Base-by-base conservation (phyloP, 2,888 invertebrate genomes). In the Lottia scabra region DNA sequence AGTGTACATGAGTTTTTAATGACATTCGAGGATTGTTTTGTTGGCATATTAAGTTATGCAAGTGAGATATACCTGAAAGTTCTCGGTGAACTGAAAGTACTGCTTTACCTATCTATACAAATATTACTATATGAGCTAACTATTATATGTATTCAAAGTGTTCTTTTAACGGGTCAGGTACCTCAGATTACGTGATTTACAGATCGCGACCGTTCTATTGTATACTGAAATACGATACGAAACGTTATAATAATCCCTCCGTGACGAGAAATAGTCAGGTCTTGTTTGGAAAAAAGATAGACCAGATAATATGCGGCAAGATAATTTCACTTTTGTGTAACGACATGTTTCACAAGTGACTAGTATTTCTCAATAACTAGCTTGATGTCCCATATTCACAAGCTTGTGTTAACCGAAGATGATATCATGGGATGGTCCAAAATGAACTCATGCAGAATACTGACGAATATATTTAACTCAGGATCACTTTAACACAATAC, bases 181-280 rank as follows among this genome's bases (percentile, higher is more conserved):
- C 56, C 56, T 56, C 56, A 56, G 56, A 56, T 56, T 56, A 56
- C 56, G 56, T 23, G 19, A 56, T 56, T 56, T 56, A 56, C 56
- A 56, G 56, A 19, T 56, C 56, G 23, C 19, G 56, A 56, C 56
- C 56, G 56, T 23, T 19, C 19, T 23, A 23, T 56, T 56, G 19
- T 56, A 13, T 23, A 23, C 23, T 19, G 56, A 56, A 56, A 56
- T 4, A 56, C 19, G 56, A 56, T 19, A 56, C 56, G 23, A 23
- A 13, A 16, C 19, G 56, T 13, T 56, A 23, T 12, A 56, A 23
- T 23, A 56, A 56, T 23, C 56, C 23, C 19, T 56, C 23, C 56
- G 56, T 56, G 56, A 56, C 56, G 56, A 56, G 23, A 23, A 56
- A 56, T 56, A 56, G 38, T 38, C 38, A 38, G 38, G 38, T 38